Conservation (phyloP, 2,113 vertebrate species). For the Chelonoidis abingdonii region DNA sequence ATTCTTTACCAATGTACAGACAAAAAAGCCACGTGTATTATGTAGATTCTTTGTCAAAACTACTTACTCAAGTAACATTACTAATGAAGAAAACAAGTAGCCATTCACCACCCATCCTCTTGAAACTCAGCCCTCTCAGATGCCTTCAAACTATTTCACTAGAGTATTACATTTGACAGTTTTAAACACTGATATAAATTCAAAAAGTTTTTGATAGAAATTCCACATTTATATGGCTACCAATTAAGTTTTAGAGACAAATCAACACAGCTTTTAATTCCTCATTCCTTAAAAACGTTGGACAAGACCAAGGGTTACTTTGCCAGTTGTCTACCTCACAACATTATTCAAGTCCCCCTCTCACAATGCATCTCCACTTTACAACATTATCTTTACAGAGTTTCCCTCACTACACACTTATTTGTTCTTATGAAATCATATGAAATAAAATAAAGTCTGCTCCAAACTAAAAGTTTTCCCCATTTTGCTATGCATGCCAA, state of each 20-base stretch:
- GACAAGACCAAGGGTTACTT: neutral
- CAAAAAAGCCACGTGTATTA: neutral
- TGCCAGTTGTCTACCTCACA: rapidly evolving
- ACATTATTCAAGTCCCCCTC: neutral
- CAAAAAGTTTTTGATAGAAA: neutral
- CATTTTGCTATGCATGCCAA: neutral
- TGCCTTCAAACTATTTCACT: neutral
- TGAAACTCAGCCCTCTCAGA: neutral
- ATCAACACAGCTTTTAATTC: neutral
- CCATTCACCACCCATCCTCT: neutral
- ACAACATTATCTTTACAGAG: neutral
- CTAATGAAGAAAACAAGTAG: neutral
- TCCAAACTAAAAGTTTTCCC: neutral
- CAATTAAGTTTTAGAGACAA: neutral
- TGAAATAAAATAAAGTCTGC: neutral
- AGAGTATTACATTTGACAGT: rapidly evolving
- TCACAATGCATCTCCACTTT: rapidly evolving
- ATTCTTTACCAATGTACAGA: neutral
- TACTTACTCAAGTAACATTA: neutral
- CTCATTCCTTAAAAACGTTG: neutral
- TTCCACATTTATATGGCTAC: neutral
- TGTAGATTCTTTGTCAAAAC: neutral
- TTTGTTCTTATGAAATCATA: neutral
- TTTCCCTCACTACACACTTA: neutral
- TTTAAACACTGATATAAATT: neutral